phyloP scores from a whole-genome alignment of 2,888 invertebrate species.

The Drosophila dives region DNA sequence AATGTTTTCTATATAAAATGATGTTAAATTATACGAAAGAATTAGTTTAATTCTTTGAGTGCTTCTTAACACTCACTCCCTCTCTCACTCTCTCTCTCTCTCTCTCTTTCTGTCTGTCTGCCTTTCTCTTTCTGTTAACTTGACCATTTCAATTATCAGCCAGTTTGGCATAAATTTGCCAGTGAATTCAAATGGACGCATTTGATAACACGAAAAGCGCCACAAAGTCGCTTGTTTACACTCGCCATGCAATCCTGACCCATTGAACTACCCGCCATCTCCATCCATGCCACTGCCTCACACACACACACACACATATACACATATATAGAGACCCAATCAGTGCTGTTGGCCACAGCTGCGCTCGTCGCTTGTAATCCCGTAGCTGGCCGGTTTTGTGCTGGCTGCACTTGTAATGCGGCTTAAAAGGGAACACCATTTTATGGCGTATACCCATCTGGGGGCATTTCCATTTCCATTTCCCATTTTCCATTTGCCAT shows the following conservation, averaged over 20 bases:
- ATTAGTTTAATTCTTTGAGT: neutral
- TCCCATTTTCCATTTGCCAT: neutral
- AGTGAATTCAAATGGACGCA: conserved; percentile 57
- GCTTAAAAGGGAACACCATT: conserved; percentile 62
- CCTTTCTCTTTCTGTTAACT: neutral
- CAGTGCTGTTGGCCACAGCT: conserved; percentile 60
- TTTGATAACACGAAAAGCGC: conserved; percentile 73
- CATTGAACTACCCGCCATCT: neutral
- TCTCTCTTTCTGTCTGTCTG: too few relatives aligned
- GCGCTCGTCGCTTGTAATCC: conserved; percentile 74
- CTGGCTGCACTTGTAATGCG: conserved; percentile 75
- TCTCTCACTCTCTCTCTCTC: too few relatives aligned
- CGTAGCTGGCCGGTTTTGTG: conserved; percentile 26
- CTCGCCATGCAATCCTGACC: conserved; percentile 48
- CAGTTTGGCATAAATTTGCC: conserved; percentile 57
- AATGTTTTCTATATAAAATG: neutral
- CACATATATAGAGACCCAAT: conserved; percentile 25
- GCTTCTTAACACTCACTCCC: neutral
- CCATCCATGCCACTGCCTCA: neutral
- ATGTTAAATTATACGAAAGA: neutral
- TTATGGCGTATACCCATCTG: conserved; percentile 45
- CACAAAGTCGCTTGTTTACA: conserved; percentile 75
- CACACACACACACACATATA: neutral
- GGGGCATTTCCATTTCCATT: conserved; percentile 5
- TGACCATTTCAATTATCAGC: conserved; percentile 68